These are phyloP conservation scores for Dicyrtoma fusca DNA, from an alignment of 2,888 invertebrate genomes.

Conservation along the genomic window DNA sequence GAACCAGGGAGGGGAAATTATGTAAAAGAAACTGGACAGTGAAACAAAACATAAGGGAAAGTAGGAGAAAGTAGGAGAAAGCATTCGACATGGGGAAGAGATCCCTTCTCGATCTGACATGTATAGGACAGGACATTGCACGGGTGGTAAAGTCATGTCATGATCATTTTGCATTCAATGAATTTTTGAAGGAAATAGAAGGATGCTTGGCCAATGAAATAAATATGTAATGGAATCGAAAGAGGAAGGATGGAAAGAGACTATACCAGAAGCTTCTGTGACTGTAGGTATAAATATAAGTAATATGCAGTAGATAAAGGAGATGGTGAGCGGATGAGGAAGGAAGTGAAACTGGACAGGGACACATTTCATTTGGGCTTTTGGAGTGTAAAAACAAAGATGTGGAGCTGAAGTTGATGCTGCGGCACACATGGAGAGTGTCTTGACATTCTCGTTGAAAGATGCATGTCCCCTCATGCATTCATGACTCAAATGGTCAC, in stretches of 20 bases:
- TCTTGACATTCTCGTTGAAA: no score
- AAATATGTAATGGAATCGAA: slow-evolving; percentile 12
- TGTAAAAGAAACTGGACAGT: not conserved
- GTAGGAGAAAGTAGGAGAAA: not conserved
- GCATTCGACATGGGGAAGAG: not conserved
- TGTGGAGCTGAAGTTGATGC: no score
- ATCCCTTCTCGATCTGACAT: not conserved
- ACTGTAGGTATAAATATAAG: not conserved
- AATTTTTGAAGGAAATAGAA: slow-evolving; percentile 20
- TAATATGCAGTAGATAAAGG: not conserved
- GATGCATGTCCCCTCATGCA: no score
- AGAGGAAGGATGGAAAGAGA: slow-evolving; percentile 1
- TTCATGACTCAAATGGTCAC: not conserved
- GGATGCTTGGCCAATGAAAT: slow-evolving; percentile 28
- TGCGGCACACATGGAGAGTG: not conserved
- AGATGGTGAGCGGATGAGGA: not conserved
- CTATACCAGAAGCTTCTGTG: not conserved
- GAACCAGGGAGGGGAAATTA: not conserved
- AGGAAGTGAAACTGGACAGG: not conserved
- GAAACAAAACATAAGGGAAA: not conserved
- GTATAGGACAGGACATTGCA: not conserved
- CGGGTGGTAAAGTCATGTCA: slow-evolving; percentile 1
- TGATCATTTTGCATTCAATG: slow-evolving; percentile 23
- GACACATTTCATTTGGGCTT: no score
- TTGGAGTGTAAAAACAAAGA: no score